Evolutionary conservation across 1,140 invertebrate species (phyloP), one percentile per base, ranked within the genome.

Genomic region (Lordiphosa stackelbergi): DNA sequence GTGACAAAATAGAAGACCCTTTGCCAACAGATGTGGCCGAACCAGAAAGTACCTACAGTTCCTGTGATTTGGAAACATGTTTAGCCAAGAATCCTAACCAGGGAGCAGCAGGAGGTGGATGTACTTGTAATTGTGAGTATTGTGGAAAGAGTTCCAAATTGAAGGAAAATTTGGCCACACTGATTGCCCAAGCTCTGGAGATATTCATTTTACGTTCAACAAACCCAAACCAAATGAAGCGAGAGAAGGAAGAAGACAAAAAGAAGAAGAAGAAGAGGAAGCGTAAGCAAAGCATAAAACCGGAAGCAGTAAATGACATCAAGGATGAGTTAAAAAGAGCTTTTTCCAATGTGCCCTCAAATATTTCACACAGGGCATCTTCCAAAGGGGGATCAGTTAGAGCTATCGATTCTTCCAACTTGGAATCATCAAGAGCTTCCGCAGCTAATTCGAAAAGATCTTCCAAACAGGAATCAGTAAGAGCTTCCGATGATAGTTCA

Each of bases 131-230:
- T 8, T 68, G 63, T 31, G 22, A 41, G 1, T 42, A 7, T 1
- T 71, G 68, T 16, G 12, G 38, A 4, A 36, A 45, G 4, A 40
- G 19, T 5, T 34, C 12, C 7, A 55, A 69, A 6, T 3, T 41
- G 5, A 55, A 34, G 5, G 42, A 36, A 0, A 57, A 49, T 22
- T 53, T 77, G 4, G 16, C 69, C 5, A 9, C 5, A 10, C 38
- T 78, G 0, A 42, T 77, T 4, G 53, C 59, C 4, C 22, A 65
- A 34, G 64, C 73, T 0, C 16, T 77, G 0, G 64, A 77, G 31
- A 57, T 78, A 5, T 73, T 77, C n/a, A 19, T 71, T 3, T 12
- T 4, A 9, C 13, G 28, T 1, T 19, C 1, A 9, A 24, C 1
- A 0, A n/a, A 3, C 12, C 2, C 19, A 19, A 19, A 19, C 0